Base-by-base conservation (phyloP, 2,888 invertebrate genomes). In the Papilio elwesi region DNA sequence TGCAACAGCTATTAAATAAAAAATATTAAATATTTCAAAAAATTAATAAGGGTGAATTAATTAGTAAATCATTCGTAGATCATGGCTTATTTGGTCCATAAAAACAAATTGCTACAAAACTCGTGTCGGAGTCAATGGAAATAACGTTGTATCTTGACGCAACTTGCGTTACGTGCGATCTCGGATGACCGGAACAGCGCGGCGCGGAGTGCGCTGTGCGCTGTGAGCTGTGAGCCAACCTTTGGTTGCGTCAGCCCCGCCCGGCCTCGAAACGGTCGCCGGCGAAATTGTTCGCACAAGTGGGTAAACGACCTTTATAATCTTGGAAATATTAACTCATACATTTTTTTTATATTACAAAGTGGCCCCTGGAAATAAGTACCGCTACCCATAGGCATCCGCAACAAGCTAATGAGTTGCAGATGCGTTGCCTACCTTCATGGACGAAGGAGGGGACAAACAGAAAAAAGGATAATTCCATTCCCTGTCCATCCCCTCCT, bases 171-270 rank as follows among this genome's bases (percentile, higher is more conserved):
- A 87, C 86, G 88, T 86, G 77, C 81, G 74, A 70, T 65, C 59
- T 66, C 77, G 85, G 89, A 89, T 88, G 88, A 84, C 87, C 90
- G 90, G 90, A 89, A 89, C 88, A 84, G 76, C 76, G 43, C 75
- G 49, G 72, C 43, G 43, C 43, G 26, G 26, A 26, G 26, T 26
- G 26, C 26, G 26, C 26, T 26, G 26, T 26, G 26, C 26, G 26
- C 26, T 26, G 26, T 26, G 43, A 43, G 43, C 43, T 77, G 80
- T 86, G 86, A 76, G 83, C 84, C 83, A 87, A 88, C 85, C 82
- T 85, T 69, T 82, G 77, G 82, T 89, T 89, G 86, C 87, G 85
- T 89, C 89, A 89, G 38, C 6, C 13, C 9, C 6, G 57, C 66
- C 71, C 71, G 75, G 71, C 84, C 86, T 83, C 85, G 81, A 77